Evolutionary conservation across 2,888 invertebrate genomes (phyloP), one percentile per base, ranked within the genome.

Genomic region (Rhopalosiphum nymphaeae): DNA sequence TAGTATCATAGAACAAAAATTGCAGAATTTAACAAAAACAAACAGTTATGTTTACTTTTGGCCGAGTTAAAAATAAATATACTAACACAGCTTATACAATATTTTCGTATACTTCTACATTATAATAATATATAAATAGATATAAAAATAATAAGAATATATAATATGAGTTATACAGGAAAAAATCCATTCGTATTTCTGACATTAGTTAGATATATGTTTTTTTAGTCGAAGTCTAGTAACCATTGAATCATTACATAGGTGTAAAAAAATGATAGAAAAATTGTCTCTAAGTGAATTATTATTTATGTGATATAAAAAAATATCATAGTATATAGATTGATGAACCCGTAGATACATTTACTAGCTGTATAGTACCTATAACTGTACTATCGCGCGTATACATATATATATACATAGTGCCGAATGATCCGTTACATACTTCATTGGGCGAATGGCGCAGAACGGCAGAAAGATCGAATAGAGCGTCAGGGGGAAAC

Each of bases 341-440:
- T 93, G 61, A 90, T 93, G 90, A 90, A 86, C 90, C 86, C 53
- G 61, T n/a, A 57, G 36, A 61, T 46, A 26, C 16, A 89, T 93
- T 57, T 92, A 89, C 26, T 85, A 16, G 44, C 56, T 21, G 21
- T 36, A 78, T 36, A 78, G 78, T 78, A 42, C 78, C 21, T 42
- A 89, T 91, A 91, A 94, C 94, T 91, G 94, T 94, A 93, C 26
- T 57, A 87, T 92, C 21, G 42, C 42, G 67, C 86, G 61, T 25
- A 29, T 42, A 4, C n/a, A 13, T 44, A 44, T 57, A 57, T 26
- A 29, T 26, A 29, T 61, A 29, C 25, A 78, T 21, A 36, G 36
- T 9, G 21, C 78, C 36, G 25, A 67, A 67, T 36, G 88, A 88
- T 92, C 92, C 92, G 92, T 92, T 92, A 92, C 78, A 61, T 42